Evolutionary conservation across 2,888 invertebrate species (phyloP).

Genomic region (Tyria jacobaeae): DNA sequence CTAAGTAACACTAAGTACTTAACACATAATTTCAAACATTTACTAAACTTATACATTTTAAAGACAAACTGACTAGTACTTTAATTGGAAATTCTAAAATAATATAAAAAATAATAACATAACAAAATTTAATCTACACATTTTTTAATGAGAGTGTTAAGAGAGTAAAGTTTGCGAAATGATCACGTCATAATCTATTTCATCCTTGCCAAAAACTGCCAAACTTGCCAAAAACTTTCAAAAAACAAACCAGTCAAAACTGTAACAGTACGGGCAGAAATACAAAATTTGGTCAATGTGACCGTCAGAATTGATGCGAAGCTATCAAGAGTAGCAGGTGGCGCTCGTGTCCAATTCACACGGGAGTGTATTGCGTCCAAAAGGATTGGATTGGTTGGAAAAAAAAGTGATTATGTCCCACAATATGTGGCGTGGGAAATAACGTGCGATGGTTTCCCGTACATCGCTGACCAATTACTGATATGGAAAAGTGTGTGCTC

Average conservation of each 20-base stretch:
- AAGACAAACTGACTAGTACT: no score
- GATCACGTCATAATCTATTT: no score
- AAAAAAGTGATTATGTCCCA: constrained; percentile 60
- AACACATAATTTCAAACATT: no score
- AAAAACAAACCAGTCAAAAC: not conserved
- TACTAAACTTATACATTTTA: no score
- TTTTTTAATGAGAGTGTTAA: no score
- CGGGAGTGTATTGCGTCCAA: constrained; percentile 58
- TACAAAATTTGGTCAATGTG: constrained; percentile 51
- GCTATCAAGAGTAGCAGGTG: constrained; percentile 66
- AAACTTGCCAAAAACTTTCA: no score
- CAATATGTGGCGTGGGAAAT: constrained; percentile 52
- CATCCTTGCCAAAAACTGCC: not conserved
- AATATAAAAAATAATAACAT: no score
- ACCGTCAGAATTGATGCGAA: constrained; percentile 62
- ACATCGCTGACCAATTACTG: constrained; percentile 29
- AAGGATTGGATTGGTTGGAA: constrained; percentile 67
- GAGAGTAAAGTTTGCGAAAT: no score
- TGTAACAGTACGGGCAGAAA: constrained; percentile 24
- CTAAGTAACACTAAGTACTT: no score
- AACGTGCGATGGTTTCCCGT: constrained; percentile 30
- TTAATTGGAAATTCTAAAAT: no score
- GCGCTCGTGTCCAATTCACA: constrained; percentile 64
- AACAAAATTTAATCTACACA: no score
- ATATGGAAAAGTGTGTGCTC: constrained; percentile 17